These are phyloP conservation scores for Rhinogobius similis DNA, from an alignment of 2,113 vertebrate species.

Conservation along the genomic window DNA sequence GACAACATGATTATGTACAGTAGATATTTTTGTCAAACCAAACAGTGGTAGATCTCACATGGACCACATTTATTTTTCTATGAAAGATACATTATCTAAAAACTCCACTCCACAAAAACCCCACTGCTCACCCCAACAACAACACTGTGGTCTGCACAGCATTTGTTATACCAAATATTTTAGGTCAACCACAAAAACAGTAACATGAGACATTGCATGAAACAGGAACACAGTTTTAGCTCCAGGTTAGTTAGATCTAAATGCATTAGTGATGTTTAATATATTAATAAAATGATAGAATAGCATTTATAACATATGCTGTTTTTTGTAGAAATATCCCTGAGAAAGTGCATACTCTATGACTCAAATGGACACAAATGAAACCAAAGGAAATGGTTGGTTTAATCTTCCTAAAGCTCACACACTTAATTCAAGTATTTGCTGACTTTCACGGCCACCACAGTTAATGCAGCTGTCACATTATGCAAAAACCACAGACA, in stretches of 20 bases:
- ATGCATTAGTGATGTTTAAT: background rate
- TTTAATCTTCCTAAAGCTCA: background rate
- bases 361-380: background rate
- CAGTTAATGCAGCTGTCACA: background rate
- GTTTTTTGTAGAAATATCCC: background rate
- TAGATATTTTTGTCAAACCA: slow-evolving; percentile 34
- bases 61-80: slow-evolving; percentile 2
- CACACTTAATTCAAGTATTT: background rate
- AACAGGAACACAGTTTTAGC: background rate
- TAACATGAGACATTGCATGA: background rate
- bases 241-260: background rate
- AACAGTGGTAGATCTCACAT: slow-evolving; percentile 13
- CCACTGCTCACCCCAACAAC: slow-evolving; percentile 1
- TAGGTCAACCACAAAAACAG: background rate
- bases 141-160: background rate
- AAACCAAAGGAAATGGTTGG: background rate
- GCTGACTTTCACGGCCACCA: background rate
- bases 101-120: background rate
- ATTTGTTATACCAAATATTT: background rate
- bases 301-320: too few relatives aligned
- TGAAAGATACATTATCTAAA: slow-evolving; percentile 1
- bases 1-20: slow-evolving; percentile 15
- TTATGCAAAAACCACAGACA: slow-evolving; percentile 7
- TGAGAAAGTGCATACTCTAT: background rate
- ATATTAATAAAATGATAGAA: background rate